Conservation (phyloP, 2,113 vertebrate genomes). For the Isichthys henryi region DNA sequence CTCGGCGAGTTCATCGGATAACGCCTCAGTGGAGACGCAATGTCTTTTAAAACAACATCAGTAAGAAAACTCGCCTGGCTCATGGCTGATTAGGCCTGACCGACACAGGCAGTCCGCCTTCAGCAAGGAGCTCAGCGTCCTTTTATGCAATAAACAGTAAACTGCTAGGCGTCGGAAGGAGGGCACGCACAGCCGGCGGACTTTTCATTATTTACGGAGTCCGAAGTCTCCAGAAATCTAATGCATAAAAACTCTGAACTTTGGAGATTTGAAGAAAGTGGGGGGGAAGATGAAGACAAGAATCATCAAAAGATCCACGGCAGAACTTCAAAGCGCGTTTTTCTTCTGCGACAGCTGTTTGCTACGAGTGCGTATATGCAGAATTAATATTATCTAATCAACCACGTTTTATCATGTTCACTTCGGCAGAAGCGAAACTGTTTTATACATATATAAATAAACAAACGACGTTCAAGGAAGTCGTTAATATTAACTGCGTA, state of each 20-base stretch:
- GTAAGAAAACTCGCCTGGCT: background rate
- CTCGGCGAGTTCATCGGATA: background rate
- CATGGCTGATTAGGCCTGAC: constrained; percentile 11
- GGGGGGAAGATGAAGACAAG: background rate
- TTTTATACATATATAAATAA: background rate
- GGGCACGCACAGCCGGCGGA: background rate
- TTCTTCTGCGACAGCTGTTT: background rate
- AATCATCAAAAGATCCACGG: background rate
- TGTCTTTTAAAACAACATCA: constrained; percentile 8
- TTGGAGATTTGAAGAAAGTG: background rate
- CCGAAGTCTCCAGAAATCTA: constrained; percentile 9
- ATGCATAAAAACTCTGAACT: background rate
- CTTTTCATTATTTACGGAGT: constrained; percentile 6
- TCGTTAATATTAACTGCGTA: background rate
- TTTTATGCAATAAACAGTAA: background rate
- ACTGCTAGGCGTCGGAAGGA: background rate
- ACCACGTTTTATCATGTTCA: background rate
- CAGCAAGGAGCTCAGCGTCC: background rate
- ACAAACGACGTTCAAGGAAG: background rate
- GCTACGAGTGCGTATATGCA: background rate
- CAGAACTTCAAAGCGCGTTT: background rate
- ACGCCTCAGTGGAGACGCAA: background rate
- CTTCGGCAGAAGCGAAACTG: background rate
- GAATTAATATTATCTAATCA: constrained; percentile 3
- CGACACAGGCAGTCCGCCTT: background rate